phyloP scores from a whole-genome alignment of 2,888 invertebrate species.

The Pseudococcus longispinus region DNA sequence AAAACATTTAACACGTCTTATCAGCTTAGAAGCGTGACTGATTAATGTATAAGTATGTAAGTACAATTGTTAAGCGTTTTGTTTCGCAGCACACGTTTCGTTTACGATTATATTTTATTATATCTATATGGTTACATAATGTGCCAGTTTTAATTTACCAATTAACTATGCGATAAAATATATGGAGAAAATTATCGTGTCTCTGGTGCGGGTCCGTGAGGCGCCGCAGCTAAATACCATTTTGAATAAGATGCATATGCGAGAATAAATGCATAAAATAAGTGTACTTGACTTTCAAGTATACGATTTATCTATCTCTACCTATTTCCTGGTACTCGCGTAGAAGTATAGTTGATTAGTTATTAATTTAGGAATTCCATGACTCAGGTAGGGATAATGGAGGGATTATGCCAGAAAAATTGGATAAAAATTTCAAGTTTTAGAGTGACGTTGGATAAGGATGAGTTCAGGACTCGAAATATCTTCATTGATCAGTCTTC shows the following conservation, averaged over 20 bases:
- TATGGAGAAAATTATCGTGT: not conserved
- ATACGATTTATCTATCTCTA: too few species aligned
- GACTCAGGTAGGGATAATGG: too few species aligned
- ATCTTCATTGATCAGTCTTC: too few species aligned
- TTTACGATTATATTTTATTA: conserved; percentile 48
- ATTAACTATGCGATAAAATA: not conserved
- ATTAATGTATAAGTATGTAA: conserved; percentile 46
- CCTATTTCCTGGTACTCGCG: too few species aligned
- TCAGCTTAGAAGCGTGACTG: conserved; percentile 49
- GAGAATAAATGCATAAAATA: not conserved
- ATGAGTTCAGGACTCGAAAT: too few species aligned
- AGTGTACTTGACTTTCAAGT: too few species aligned
- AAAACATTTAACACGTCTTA: conserved; percentile 51
- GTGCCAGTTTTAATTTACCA: conserved; percentile 5
- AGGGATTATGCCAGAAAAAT: too few species aligned
- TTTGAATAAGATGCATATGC: not conserved
- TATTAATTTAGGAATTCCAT: too few species aligned
- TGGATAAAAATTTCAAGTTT: too few species aligned
- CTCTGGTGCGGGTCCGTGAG: not conserved
- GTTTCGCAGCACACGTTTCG: conserved; percentile 45
- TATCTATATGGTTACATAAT: conserved; percentile 37
- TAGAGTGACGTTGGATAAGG: too few species aligned
- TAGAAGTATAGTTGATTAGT: too few species aligned
- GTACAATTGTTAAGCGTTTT: conserved; percentile 51
- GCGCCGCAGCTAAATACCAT: not conserved